Base-by-base conservation (phyloP, 1,140 invertebrate genomes). In the Aporrectodea caliginosa region DNA sequence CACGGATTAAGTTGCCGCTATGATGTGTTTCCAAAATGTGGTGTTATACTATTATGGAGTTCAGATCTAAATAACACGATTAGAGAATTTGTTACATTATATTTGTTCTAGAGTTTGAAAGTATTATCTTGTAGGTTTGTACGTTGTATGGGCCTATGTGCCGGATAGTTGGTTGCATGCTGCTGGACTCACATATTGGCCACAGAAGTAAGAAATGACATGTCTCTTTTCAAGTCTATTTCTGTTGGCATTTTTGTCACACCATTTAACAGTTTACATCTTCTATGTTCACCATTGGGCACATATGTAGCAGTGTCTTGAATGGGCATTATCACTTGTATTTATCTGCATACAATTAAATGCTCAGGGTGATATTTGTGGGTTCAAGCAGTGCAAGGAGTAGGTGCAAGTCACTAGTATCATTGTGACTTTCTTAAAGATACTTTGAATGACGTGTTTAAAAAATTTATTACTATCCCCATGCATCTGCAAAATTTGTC, bases 81-180 rank as follows among this genome's bases (percentile, higher is more conserved):
- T 6, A 58, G 22, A 22, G 22, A 58, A 22, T 58, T 58, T 58
- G 43, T 58, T 58, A 58, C 43, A 58, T 58, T 58, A 12, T 58
- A 22, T 58, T 58, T 58, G 43, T 58, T 58, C 22, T 22, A 58
- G 22, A n/a, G n/a, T n/a, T n/a, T n/a, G n/a, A n/a, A n/a, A n/a
- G n/a, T n/a, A n/a, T n/a, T n/a, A n/a, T n/a, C n/a, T 80, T 84
- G 34, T 76, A 86, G 85, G 91, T n/a, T 82, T 94, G 14, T 97
- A 95, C 86, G 83, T 94, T 58, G 88, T 93, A 27, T 98, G 95
- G 95, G 92, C 94, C 2, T 89, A 94, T 81, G 86, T 95, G 69
- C 95, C 95, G 6, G 91, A 93, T 84, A 79, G 89, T 72, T 90
- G 91, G 85, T 88, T 94, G 76, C 86, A 92, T 84, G 86, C 90